Percentiles rank a stretch among this genome's conserved stretches.
Evolutionary conservation across 1,140 invertebrate genomes (phyloP).

Genomic region (Phocides pigmalion): DNA sequence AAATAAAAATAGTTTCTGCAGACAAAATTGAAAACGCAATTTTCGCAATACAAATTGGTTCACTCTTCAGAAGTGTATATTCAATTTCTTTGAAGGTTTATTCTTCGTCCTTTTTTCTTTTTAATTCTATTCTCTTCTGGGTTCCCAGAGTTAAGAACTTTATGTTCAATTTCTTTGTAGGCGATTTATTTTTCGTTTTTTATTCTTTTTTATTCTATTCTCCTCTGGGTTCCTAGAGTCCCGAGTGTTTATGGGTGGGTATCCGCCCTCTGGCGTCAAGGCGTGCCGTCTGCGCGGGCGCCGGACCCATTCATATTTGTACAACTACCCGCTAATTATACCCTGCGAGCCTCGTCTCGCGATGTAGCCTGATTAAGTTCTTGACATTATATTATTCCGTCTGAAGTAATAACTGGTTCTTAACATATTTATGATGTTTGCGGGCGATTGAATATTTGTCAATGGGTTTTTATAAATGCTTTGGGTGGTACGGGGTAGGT

Average conservation of each 20-base stretch:
- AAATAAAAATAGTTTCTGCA: too few species aligned
- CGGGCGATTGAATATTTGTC: slow-evolving; percentile 22
- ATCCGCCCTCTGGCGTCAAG: slow-evolving; percentile 45
- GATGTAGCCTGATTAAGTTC: slow-evolving; percentile 67
- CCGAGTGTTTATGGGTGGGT: slow-evolving; percentile 33
- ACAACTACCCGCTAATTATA: slow-evolving; percentile 73
- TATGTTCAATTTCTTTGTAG: too few species aligned
- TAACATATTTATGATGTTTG: slow-evolving; percentile 14
- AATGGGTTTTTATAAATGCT: slow-evolving; percentile 17
- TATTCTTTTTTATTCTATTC: too few species aligned
- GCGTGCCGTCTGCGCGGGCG: slow-evolving; percentile 53
- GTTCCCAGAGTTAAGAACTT: too few species aligned
- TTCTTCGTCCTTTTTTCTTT: too few species aligned
- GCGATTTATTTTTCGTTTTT: too few species aligned
- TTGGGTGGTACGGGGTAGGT: slow-evolving; percentile 15
- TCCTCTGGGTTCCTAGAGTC: too few species aligned
- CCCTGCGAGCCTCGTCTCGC: slow-evolving; percentile 40
- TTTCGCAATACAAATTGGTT: too few species aligned
- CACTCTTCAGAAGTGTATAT: too few species aligned
- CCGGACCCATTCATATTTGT: slow-evolving; percentile 67
- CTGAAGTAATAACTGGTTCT: slow-evolving; percentile 39
- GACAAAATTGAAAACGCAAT: too few species aligned
- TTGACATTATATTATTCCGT: slow-evolving; percentile 59
- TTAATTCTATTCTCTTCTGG: too few species aligned
- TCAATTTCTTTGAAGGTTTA: too few species aligned